phyloP scores from a whole-genome alignment of 2,888 invertebrate genomes.

The Apeira syringaria region DNA sequence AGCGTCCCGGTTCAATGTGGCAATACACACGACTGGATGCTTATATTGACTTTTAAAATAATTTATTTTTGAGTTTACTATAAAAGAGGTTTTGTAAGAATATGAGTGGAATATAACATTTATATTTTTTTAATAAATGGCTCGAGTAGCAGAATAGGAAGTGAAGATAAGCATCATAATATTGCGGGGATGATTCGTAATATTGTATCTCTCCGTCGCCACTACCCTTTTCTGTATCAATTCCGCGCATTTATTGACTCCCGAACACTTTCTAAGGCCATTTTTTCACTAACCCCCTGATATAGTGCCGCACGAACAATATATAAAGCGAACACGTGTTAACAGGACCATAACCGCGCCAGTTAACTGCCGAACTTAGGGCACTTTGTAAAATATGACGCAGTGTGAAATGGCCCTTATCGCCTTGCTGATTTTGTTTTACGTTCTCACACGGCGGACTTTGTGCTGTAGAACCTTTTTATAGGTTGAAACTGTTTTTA shows the following conservation, averaged over 20 bases:
- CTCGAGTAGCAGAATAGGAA: too few relatives aligned
- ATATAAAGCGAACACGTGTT: conserved; percentile 77
- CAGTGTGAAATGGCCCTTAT: conserved; percentile 69
- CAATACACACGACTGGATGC: too few relatives aligned
- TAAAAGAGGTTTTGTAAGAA: too few relatives aligned
- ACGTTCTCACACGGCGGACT: conserved; percentile 28
- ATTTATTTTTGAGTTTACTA: too few relatives aligned
- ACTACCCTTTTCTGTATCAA: conserved; percentile 28
- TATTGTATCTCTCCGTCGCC: neutral
- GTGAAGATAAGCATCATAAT: too few relatives aligned
- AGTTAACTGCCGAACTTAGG: conserved; percentile 80
- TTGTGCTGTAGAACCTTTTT: conserved; percentile 14
- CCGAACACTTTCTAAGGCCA: conserved; percentile 39
- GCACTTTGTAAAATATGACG: conserved; percentile 81
- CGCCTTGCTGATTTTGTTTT: conserved; percentile 59
- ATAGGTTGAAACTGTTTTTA: conserved; percentile 8
- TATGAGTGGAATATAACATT: too few relatives aligned
- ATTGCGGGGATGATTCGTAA: too few relatives aligned
- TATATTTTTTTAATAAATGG: too few relatives aligned
- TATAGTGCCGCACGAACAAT: conserved; percentile 69
- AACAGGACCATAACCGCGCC: conserved; percentile 76
- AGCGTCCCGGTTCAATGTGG: too few relatives aligned
- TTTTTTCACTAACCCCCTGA: conserved; percentile 53
- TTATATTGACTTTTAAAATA: too few relatives aligned
- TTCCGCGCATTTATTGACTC: conserved; percentile 19